These are phyloP conservation scores for Crocallis elinguaria DNA, from an alignment of 2,888 invertebrate genomes.

Conservation along the genomic window DNA sequence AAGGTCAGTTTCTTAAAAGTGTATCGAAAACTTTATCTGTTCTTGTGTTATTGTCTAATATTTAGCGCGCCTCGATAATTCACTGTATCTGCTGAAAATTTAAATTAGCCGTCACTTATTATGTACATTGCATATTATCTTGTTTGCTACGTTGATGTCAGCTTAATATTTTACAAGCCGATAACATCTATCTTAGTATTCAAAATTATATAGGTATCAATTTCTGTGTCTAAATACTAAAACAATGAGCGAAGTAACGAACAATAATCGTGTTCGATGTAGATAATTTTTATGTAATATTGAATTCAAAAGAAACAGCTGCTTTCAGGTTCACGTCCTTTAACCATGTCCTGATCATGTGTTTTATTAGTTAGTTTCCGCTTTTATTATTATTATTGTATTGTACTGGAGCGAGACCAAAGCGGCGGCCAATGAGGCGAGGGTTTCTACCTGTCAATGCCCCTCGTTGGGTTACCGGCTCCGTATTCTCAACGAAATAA, in stretches of 20 bases:
- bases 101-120: neutral
- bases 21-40: constrained; percentile 3
- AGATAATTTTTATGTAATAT: too few relatives aligned
- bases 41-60: neutral
- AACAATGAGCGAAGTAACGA: neutral
- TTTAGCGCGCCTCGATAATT: constrained; percentile 11
- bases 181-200: constrained; percentile 2
- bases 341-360: constrained; percentile 11
- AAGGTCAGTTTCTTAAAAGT: constrained; percentile 68
- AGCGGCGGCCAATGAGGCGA: constrained; percentile 28
- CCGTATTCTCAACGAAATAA: constrained; percentile 24
- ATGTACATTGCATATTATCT: constrained; percentile 11
- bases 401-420: constrained; percentile 17
- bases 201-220: neutral
- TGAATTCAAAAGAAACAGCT: constrained; percentile 2
- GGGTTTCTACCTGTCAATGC: constrained; percentile 60
- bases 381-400: constrained; percentile 21
- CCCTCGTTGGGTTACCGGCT: constrained; percentile 33
- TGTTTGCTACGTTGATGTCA: constrained; percentile 9
- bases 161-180: constrained; percentile 2
- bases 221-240: neutral
- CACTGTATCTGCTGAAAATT: constrained; percentile 8
- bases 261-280: neutral
- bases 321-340: constrained; percentile 2
- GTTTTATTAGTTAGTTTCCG: constrained; percentile 13